phyloP scores from a whole-genome alignment of 2,797 vertebrate species.

The Psittacula derbiana region DNA sequence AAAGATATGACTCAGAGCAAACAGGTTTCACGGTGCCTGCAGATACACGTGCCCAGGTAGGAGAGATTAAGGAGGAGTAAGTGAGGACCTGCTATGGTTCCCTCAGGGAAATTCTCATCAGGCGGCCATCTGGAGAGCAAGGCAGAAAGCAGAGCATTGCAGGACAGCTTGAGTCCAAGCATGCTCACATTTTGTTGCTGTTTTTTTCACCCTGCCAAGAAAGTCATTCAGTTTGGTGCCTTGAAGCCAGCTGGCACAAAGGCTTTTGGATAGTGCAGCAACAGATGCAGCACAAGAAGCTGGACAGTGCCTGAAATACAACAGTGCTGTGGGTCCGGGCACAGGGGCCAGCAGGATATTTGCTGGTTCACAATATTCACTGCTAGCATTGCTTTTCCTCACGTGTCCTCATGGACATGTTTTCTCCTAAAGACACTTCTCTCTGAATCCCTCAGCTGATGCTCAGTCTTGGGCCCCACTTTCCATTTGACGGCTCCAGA shows the following conservation, averaged over 20 bases:
- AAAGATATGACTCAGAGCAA: neutral
- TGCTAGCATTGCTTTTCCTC: neutral
- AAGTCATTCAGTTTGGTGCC: neutral
- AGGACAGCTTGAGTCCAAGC: neutral
- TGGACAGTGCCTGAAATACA: neutral
- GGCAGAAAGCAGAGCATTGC: neutral
- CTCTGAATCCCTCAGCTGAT: neutral
- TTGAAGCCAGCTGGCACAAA: neutral
- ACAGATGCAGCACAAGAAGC: neutral
- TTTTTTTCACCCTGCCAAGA: neutral
- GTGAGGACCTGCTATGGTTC: neutral
- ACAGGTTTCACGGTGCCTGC: neutral
- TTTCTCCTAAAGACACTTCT: neutral
- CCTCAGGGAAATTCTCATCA: neutral
- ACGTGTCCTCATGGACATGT: fast-evolving
- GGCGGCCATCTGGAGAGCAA: neutral
- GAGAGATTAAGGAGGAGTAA: neutral
- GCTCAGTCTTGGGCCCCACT: neutral
- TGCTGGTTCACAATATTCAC: fast-evolving
- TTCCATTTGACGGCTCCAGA: neutral
- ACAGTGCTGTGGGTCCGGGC: neutral
- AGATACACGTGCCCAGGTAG: neutral
- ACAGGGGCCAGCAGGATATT: neutral
- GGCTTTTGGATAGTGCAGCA: neutral
- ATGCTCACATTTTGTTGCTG: neutral